These are phyloP conservation scores for Loripinus fragilis DNA, from an alignment of 2,888 invertebrate genomes.

Conservation along the genomic window DNA sequence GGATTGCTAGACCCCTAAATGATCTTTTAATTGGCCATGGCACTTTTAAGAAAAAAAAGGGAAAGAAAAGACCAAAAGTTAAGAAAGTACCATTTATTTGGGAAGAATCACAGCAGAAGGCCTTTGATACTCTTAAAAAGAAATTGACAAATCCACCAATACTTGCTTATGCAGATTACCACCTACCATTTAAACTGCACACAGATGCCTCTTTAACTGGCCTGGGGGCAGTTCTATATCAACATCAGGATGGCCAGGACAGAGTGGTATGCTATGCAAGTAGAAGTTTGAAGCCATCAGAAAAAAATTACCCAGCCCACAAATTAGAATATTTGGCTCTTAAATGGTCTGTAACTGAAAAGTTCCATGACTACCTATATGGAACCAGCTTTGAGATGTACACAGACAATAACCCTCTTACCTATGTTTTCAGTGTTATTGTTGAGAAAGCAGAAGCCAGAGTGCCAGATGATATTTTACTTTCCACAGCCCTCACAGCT, in stretches of 20 bases:
- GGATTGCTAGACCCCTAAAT: constrained; percentile 23
- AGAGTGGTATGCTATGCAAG: constrained; percentile 41
- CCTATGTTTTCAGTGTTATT: constrained; percentile 47
- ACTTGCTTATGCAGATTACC: constrained; percentile 31
- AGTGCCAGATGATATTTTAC: not conserved
- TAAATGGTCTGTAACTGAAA: constrained; percentile 52
- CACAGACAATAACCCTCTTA: constrained; percentile 51
- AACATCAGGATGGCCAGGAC: constrained; percentile 29
- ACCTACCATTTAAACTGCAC: constrained; percentile 41
- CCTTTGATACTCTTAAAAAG: constrained; percentile 20
- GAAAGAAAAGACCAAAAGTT: not conserved
- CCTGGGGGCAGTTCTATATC: constrained; percentile 45
- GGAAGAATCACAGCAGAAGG: not conserved
- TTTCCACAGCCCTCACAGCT: not conserved
- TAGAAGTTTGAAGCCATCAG: constrained; percentile 30
- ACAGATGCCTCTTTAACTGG: constrained; percentile 38
- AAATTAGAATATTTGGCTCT: constrained; percentile 31
- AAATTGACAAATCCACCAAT: constrained; percentile 23
- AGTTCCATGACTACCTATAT: constrained; percentile 46
- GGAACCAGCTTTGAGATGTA: constrained; percentile 30
- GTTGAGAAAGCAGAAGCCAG: too few species aligned
- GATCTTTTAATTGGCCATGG: constrained; percentile 16
- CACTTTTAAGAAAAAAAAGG: not conserved
- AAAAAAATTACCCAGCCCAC: constrained; percentile 34
- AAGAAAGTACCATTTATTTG: constrained; percentile 5